Evolutionary conservation across 2,797 vertebrate genomes (phyloP), one percentile per base, ranked within the genome.

Genomic region (Pterois miles): DNA sequence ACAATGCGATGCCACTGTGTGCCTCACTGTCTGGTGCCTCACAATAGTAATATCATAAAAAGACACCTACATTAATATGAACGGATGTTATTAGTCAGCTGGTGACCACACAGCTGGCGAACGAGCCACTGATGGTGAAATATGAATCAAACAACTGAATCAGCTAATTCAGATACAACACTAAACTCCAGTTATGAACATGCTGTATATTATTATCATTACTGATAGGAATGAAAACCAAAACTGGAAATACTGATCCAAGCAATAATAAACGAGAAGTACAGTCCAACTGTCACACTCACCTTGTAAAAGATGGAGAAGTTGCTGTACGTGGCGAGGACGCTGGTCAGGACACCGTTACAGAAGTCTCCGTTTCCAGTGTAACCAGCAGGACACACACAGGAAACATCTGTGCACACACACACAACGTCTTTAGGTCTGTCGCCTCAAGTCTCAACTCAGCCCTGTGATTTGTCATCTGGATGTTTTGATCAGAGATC

Each of bases 271-370:
- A 68, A 52, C 7, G 20, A 54, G 18, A 38, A 27, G 10, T 18
- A 13, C n/a, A n/a, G 7, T 48, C 10, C 1, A 27, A 9, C 4
- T 12, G 10, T 52, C 6, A 23, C 31, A 10, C 96, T 94, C 81
- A 99, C 98, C 1, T 95, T 95, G 14, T 98, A 99, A 90, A 99
- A 99, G 71, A 93, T 87, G 50, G 97, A 98, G 91, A 97, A 96
- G 91, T 95, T 96, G 31, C 93, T 87, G 4, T 93, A 87, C 0
- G 94, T 92, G 2, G 96, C 97, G 0, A 99, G 87, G 7, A 99
- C 95, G 0, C 93, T 95, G 0, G 95, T 94, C 76, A 99, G 92
- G 75, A 96, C 96, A 20, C 97, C 96, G 0, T 97, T 97, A 89
- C 98, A 99, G 63, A 89, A 92, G 4, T 93, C 93, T 54, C 98